Conservation (phyloP, 2,113 vertebrate species). For the Gymnobelideus leadbeateri region DNA sequence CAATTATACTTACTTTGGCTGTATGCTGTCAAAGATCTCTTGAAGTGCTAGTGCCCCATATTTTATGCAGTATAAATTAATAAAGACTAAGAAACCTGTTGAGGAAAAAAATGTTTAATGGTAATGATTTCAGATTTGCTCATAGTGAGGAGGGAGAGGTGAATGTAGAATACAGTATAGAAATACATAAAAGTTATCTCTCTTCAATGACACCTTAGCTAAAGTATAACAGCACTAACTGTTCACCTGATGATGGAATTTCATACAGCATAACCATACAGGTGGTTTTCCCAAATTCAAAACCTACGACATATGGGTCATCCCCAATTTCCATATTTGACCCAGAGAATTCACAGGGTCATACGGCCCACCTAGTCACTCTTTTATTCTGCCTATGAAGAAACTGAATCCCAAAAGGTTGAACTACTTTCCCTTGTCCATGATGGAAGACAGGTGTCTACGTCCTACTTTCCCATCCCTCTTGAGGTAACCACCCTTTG, state of each 20-base stretch:
- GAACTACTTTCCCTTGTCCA: background rate
- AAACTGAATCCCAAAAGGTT: background rate
- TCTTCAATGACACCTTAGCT: background rate
- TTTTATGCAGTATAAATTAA: conserved; percentile 96
- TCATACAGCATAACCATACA: too few relatives aligned
- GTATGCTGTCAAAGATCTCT: conserved; percentile 98
- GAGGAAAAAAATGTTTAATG: conserved; percentile 63
- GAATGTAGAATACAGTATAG: background rate
- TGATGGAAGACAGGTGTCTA: background rate
- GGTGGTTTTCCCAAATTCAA: background rate
- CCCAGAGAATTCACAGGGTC: background rate
- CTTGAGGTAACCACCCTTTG: background rate
- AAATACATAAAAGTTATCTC: background rate
- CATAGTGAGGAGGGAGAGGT: background rate
- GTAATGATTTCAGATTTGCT: background rate
- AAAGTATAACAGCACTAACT: background rate
- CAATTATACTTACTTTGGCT: conserved; percentile 93
- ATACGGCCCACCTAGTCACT: background rate
- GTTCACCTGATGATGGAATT: background rate
- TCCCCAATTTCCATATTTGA: background rate
- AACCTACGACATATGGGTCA: background rate
- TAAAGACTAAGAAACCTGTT: conserved; percentile 97
- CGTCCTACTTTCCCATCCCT: background rate
- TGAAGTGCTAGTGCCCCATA: conserved; percentile 96
- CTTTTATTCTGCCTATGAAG: background rate